A percentile compares a stretch with the other conserved stretches of the same genome.
These are phyloP conservation scores for Philopedon plagiatum DNA, from an alignment of 2,888 invertebrate species.

Conservation along the genomic window DNA sequence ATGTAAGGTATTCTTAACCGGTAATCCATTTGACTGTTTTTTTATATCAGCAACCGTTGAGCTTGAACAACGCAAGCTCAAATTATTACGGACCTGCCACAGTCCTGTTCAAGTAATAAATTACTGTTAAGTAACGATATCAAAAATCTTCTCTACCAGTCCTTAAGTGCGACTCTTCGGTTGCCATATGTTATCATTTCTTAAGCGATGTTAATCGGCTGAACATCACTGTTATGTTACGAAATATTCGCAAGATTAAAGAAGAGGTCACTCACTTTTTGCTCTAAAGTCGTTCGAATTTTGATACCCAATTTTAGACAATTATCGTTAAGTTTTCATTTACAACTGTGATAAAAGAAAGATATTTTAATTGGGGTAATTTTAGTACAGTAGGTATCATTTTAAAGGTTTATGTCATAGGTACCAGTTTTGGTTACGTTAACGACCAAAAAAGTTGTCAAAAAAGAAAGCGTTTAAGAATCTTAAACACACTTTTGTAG, in stretches of 20 bases:
- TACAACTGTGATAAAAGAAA: background rate
- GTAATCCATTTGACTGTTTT: too few relatives aligned
- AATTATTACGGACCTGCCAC: background rate
- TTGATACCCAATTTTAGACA: background rate
- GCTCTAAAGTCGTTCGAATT: background rate
- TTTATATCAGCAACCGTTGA: too few relatives aligned
- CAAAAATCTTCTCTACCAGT: slow-evolving; percentile 17
- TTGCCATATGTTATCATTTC: slow-evolving; percentile 44
- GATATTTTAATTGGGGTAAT: background rate
- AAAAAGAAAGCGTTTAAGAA: background rate
- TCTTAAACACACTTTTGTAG: too few relatives aligned
- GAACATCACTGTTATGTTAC: slow-evolving; percentile 34
- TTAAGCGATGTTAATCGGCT: slow-evolving; percentile 16
- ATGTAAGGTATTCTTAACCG: too few relatives aligned
- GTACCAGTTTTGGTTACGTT: background rate
- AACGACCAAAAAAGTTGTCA: background rate
- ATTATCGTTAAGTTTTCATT: background rate
- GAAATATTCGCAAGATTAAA: slow-evolving; percentile 37
- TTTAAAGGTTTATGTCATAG: too few relatives aligned
- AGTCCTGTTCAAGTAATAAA: slow-evolving; percentile 3
- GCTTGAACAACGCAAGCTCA: background rate
- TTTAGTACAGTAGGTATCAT: background rate
- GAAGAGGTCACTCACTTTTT: slow-evolving; percentile 29
- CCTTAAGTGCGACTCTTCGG: slow-evolving; percentile 30
- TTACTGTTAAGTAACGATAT: slow-evolving; percentile 18